Conservation (phyloP, 1,140 invertebrate genomes). For the Zeugodacus cucurbitae region DNA sequence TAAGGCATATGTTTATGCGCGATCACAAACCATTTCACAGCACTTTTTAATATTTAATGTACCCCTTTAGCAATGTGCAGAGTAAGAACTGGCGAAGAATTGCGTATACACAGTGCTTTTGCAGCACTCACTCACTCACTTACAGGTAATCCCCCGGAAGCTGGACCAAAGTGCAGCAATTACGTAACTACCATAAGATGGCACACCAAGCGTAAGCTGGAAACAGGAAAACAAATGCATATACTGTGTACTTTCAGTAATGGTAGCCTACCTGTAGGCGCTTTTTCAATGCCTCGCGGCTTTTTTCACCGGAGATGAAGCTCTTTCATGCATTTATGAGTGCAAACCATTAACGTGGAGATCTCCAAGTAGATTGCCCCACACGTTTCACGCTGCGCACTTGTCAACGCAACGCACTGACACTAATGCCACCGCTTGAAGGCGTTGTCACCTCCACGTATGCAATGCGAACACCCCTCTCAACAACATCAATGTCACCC, state of each 20-base stretch:
- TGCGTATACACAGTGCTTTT: neutral
- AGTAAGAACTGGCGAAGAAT: neutral
- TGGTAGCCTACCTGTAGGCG: constrained; percentile 1
- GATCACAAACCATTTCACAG: neutral
- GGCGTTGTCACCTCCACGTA: neutral
- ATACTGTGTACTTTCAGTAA: neutral
- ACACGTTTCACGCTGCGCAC: neutral
- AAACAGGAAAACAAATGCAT: neutral
- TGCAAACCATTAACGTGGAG: neutral
- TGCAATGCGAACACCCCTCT: neutral
- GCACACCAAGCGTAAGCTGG: neutral
- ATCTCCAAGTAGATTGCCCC: neutral
- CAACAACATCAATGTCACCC: no score
- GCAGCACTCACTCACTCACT: neutral
- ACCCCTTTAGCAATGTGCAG: neutral
- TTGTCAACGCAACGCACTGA: neutral
- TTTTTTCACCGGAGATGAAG: neutral
- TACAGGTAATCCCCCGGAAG: neutral
- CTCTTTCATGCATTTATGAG: constrained; percentile 11
- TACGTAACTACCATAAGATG: neutral
- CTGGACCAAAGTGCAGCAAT: constrained; percentile 24
- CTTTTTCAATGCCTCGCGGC: neutral
- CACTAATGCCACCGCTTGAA: constrained; percentile 10
- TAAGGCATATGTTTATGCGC: neutral
- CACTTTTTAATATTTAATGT: neutral